Evolutionary conservation across 2,113 vertebrate species (phyloP), one percentile per base, ranked within the genome.

Genomic region (Ascaphus truei): DNA sequence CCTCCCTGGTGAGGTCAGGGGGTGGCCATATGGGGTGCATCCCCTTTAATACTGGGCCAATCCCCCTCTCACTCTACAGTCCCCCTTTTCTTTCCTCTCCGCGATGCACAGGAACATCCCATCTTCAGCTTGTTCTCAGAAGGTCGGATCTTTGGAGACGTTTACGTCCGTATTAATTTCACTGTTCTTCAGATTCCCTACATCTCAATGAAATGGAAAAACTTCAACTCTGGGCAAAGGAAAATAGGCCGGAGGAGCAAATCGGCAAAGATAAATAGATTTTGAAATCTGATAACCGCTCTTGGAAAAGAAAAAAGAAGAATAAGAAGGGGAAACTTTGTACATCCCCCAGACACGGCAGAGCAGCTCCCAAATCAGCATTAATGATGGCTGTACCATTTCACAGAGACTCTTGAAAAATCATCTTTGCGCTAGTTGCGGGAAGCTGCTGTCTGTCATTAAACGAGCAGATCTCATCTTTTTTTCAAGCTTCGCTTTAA

Each of bases 391-490:
- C 25, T 39, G 43, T 12, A n/a, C 30, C 23, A 16, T 37, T 74
- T 77, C 78, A 75, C 45, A 75, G 53, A 73, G 78, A 73, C 82
- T 75, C 71, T 7, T 80, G 83, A 82, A 88, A 82, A 88, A 88
- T 85, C 86, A 88, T 87, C 84, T 82, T 76, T 82, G 78, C 81
- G 80, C 89, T 86, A 82, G 84, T 84, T 77, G 82, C 83, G 83
- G 85, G 83, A 78, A 79, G 84, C 74, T 75, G 85, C 83, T 86
- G 89, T 88, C 87, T 88, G 77, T 80, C 80, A 80, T 73, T 83
- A 84, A 83, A 87, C 80, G 79, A 81, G 81, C 75, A 59, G 51
- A 68, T 50, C 37, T 33, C 41, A 37, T 41, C 41, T 34, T 60
- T n/a, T n/a, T n/a, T 68, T 68, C 31, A 39, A 68, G 55, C 34